These are phyloP conservation scores for Eretmochelys imbricata DNA, from an alignment of 2,113 vertebrate genomes.

Conservation along the genomic window DNA sequence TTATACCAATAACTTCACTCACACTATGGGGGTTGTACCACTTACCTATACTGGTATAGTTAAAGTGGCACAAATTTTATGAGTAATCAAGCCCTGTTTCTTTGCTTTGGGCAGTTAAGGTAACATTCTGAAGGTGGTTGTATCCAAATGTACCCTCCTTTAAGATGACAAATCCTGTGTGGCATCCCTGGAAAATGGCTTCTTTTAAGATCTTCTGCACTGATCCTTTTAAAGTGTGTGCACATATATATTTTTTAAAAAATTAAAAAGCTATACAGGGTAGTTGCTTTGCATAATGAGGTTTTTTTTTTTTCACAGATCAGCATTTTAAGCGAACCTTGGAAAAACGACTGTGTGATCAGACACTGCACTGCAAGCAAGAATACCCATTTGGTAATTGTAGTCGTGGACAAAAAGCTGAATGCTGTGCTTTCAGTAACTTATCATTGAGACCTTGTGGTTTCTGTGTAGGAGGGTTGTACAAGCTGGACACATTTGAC, in stretches of 20 bases:
- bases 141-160: fast-evolving
- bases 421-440: constrained; percentile 63
- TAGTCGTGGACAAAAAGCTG: constrained; percentile 60
- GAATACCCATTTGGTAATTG: constrained; percentile 22
- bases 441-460: constrained; percentile 64
- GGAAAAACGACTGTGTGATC: constrained; percentile 66
- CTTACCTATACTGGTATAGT: neutral
- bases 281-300: constrained; percentile 62
- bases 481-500: constrained; percentile 56
- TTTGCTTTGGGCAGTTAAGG: neutral
- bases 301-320: constrained; percentile 66
- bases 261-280: constrained; percentile 5
- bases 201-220: neutral
- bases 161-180: neutral
- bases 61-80: neutral
- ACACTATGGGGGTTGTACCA: neutral
- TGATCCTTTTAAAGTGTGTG: neutral
- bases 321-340: constrained; percentile 64
- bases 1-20: neutral
- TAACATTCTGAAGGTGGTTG: neutral
- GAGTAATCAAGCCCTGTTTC: neutral
- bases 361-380: constrained; percentile 17
- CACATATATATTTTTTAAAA: neutral
- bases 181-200: neutral
- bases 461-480: constrained; percentile 75